Conservation (phyloP, 2,888 invertebrate genomes). For the Pristionchus fissidentatus region DNA sequence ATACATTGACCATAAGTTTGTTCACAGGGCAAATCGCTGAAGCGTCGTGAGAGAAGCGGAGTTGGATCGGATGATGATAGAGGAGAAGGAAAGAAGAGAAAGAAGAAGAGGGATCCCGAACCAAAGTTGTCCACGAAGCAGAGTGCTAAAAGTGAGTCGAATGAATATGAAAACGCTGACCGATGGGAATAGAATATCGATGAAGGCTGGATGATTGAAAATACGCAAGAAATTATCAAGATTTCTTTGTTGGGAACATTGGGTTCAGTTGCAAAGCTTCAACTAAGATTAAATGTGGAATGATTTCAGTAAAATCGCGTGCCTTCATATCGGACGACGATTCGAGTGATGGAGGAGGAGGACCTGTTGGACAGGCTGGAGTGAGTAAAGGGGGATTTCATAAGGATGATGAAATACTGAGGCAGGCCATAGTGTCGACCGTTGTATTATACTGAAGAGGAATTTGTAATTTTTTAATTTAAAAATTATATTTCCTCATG, state of each 20-base stretch:
- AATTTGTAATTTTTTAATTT: too few species aligned
- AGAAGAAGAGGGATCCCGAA: constrained; percentile 51
- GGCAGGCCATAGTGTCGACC: not conserved
- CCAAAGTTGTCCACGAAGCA: constrained; percentile 63
- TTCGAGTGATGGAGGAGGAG: constrained; percentile 58
- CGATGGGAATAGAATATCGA: not conserved
- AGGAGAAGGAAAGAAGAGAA: constrained; percentile 36
- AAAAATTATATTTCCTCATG: not conserved
- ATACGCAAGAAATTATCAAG: not conserved
- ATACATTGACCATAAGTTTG: not conserved
- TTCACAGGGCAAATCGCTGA: constrained; percentile 41
- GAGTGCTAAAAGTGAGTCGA: constrained; percentile 57
- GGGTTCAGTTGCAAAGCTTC: too few species aligned
- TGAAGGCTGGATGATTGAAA: not conserved
- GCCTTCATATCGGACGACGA: constrained; percentile 62
- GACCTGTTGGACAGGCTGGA: not conserved
- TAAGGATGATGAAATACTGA: not conserved
- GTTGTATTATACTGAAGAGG: too few species aligned
- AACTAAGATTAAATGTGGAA: too few species aligned
- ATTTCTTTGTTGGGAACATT: not conserved
- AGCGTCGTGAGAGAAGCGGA: constrained; percentile 51
- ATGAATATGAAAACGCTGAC: too few species aligned
- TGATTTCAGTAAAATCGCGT: constrained; percentile 63
- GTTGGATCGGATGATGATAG: constrained; percentile 58
- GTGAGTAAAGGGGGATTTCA: constrained; percentile 20